These are phyloP conservation scores for Trissolcus japonicus DNA, from an alignment of 2,888 invertebrate species.

Conservation along the genomic window DNA sequence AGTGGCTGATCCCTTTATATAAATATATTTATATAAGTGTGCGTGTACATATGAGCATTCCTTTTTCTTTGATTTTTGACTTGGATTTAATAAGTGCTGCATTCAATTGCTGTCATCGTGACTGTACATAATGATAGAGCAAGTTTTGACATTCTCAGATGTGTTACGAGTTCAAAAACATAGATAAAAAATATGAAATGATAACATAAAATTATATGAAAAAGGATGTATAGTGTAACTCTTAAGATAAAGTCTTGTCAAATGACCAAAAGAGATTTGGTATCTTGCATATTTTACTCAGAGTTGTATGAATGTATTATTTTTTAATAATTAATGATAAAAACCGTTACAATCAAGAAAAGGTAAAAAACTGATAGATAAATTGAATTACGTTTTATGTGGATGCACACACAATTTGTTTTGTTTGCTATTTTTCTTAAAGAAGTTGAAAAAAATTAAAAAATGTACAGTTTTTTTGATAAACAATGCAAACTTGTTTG, in stretches of 20 bases:
- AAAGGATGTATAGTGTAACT: no score
- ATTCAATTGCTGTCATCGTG: slow-evolving; percentile 7
- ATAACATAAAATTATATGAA: not conserved
- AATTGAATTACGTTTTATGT: no score
- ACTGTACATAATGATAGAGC: slow-evolving; percentile 33
- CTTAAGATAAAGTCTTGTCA: no score
- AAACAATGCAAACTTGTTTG: slow-evolving; percentile 14
- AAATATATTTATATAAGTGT: slow-evolving; percentile 32
- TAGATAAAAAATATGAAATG: slow-evolving; percentile 7
- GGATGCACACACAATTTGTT: no score
- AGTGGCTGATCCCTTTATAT: slow-evolving; percentile 32
- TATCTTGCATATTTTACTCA: no score
- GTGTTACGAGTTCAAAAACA: slow-evolving; percentile 8
- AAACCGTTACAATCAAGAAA: not conserved
- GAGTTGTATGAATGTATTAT: no score
- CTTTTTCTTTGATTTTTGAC: slow-evolving; percentile 17
- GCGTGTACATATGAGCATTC: slow-evolving; percentile 31
- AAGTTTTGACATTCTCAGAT: slow-evolving; percentile 29
- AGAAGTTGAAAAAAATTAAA: not conserved
- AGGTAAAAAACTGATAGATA: not conserved
- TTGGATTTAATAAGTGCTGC: slow-evolving; percentile 13
- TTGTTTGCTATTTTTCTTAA: no score
- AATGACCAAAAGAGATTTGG: not conserved
- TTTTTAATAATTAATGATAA: not conserved
- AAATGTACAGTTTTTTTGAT: slow-evolving; percentile 6